Percentiles rank a stretch among this genome's conserved stretches.
Conservation (phyloP, 2,888 invertebrate species). For the Amphipyra berbera region DNA sequence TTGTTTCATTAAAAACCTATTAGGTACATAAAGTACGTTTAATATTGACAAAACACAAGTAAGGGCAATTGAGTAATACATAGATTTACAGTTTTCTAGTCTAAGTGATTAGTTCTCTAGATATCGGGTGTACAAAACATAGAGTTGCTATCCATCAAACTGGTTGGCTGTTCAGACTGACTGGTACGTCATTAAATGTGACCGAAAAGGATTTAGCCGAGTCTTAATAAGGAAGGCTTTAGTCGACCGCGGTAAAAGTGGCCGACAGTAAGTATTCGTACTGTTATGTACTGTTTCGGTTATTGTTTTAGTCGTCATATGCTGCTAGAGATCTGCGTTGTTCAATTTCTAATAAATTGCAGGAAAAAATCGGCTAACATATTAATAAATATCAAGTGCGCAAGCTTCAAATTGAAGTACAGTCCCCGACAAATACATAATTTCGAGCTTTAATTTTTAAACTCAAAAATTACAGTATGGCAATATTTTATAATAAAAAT, state of each 20-base stretch:
- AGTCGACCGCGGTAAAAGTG: conserved; percentile 76
- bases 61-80: conserved; percentile 48
- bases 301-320: conserved; percentile 44
- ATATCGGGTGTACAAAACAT: conserved; percentile 75
- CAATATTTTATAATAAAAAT: conserved; percentile 54
- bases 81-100: conserved; percentile 64
- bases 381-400: neutral
- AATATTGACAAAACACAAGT: conserved; percentile 40
- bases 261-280: conserved; percentile 54
- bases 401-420: neutral
- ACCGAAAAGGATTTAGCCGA: conserved; percentile 84
- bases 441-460: conserved; percentile 18
- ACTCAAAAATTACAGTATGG: conserved; percentile 16
- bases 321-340: conserved; percentile 1
- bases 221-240: conserved; percentile 82
- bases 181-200: conserved; percentile 85
- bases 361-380: neutral
- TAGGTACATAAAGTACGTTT: conserved; percentile 25
- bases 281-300: conserved; percentile 48
- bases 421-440: neutral
- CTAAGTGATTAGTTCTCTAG: conserved; percentile 70
- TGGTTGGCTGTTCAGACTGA: conserved; percentile 72
- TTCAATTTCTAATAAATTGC: neutral
- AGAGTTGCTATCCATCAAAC: conserved; percentile 82
- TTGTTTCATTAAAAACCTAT: conserved; percentile 45